Evolutionary conservation across 2,888 invertebrate genomes (phyloP).

Genomic region (Biston stratarius): DNA sequence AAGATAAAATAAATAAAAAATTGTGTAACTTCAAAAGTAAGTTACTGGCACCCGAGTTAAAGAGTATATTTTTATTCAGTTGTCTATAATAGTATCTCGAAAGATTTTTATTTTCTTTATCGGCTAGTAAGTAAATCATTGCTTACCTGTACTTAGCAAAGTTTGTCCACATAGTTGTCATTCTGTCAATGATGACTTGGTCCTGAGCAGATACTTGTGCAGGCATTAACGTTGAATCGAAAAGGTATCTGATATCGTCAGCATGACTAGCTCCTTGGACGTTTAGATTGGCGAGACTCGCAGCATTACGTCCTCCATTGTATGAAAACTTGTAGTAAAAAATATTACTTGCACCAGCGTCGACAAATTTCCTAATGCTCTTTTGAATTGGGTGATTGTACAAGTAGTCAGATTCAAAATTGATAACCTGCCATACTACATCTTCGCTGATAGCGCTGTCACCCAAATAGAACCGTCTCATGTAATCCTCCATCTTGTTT

Average conservation of each 20-base stretch:
- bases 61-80: too few relatives aligned
- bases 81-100: too few relatives aligned
- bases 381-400: conserved; percentile 60
- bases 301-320: conserved; percentile 54
- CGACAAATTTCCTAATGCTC: conserved; percentile 55
- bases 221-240: conserved; percentile 45
- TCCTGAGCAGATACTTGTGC: conserved; percentile 51
- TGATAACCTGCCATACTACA: conserved; percentile 46
- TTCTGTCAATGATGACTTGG: conserved; percentile 59
- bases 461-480: conserved; percentile 63
- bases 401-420: conserved; percentile 63
- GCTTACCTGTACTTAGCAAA: conserved; percentile 70
- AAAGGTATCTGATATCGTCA: conserved; percentile 68
- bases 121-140: neutral
- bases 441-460: conserved; percentile 51
- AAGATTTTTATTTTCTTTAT: too few relatives aligned
- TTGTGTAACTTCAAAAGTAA: too few relatives aligned
- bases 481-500: conserved; percentile 45
- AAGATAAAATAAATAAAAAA: too few relatives aligned
- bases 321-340: conserved; percentile 69
- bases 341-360: conserved; percentile 51
- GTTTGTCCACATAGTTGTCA: conserved; percentile 74
- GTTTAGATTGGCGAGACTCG: conserved; percentile 47
- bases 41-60: too few relatives aligned
- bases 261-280: conserved; percentile 56